phyloP scores from a whole-genome alignment of 2,797 vertebrate species.

The Eulemur mongoz region DNA sequence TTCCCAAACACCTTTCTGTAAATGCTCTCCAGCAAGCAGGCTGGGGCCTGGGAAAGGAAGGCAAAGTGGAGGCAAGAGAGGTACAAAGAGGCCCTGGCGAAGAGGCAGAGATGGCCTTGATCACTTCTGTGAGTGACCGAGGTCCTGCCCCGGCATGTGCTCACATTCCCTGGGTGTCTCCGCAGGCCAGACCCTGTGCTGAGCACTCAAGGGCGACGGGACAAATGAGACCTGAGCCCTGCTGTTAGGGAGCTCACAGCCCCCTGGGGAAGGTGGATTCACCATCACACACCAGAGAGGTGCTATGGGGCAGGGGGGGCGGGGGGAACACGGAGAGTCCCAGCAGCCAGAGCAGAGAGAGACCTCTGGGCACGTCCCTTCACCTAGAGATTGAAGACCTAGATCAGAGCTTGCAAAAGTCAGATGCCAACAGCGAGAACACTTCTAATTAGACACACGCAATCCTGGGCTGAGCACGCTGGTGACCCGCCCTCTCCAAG shows the following conservation, averaged over 20 bases:
- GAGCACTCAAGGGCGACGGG: not conserved
- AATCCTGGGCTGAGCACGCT: slow-evolving; percentile 76
- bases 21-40: not conserved
- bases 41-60: not conserved
- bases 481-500: not conserved
- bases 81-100: not conserved
- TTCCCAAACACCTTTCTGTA: not conserved
- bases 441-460: slow-evolving; percentile 85
- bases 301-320: not conserved
- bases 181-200: not conserved
- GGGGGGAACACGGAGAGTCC: fast-evolving
- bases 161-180: not conserved
- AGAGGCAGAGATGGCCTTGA: not conserved
- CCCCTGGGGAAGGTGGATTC: not conserved
- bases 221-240: not conserved
- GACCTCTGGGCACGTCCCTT: not conserved
- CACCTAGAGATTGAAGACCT: not conserved
- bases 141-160: too few relatives aligned
- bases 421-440: slow-evolving; percentile 75
- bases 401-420: not conserved
- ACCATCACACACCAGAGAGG: not conserved
- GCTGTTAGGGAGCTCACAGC: not conserved
- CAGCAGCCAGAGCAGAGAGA: not conserved
- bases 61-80: not conserved
- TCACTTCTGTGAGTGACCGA: too few relatives aligned